Percentiles rank a stretch among this genome's conserved stretches.
Conservation (phyloP, 2,888 invertebrate species). For the Deroplatys truncata region DNA sequence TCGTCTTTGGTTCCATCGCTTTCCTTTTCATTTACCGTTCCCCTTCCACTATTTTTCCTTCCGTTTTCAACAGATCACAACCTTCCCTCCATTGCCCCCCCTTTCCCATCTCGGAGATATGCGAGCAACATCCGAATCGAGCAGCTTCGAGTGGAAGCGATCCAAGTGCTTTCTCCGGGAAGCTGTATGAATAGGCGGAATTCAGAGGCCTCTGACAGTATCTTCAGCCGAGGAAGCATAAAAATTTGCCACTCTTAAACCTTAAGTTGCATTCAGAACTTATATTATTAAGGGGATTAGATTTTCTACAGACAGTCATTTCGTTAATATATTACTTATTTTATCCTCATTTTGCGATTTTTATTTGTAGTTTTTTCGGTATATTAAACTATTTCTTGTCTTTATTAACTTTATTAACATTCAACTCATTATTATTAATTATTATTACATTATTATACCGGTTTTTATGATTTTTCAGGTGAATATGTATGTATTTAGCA, state of each 20-base stretch:
- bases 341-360: too few species aligned
- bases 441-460: too few species aligned
- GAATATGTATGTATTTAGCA: too few species aligned
- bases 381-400: too few species aligned
- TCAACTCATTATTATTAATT: too few species aligned
- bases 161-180: neutral
- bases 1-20: neutral
- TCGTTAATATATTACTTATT: too few species aligned
- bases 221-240: neutral
- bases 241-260: neutral
- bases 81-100: neutral
- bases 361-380: neutral
- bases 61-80: constrained; percentile 20
- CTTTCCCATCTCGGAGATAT: neutral
- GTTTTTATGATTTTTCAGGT: too few species aligned
- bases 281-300: neutral
- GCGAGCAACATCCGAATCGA: neutral
- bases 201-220: neutral
- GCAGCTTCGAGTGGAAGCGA: neutral
- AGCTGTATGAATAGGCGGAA: neutral
- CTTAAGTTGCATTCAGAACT: neutral
- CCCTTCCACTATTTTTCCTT: neutral
- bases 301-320: too few species aligned
- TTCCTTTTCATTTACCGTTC: neutral
- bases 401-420: too few species aligned